Conservation (phyloP, 2,888 invertebrate species). For the Gymnocheta viridis region DNA sequence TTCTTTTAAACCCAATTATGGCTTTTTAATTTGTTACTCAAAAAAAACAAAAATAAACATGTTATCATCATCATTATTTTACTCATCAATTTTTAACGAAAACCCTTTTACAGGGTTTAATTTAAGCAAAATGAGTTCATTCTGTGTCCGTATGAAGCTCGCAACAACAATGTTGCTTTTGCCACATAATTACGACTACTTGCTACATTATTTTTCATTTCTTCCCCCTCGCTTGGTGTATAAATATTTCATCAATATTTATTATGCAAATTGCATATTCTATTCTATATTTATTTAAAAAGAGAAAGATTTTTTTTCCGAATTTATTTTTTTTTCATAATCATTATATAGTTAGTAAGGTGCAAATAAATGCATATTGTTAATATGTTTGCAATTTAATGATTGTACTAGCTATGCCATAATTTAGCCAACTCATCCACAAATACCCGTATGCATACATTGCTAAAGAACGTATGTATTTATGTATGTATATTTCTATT, state of each 20-base stretch:
- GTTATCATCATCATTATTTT: conserved; percentile 12
- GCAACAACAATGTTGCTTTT: not conserved
- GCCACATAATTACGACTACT: conserved; percentile 52
- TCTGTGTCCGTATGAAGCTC: not conserved
- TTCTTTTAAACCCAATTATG: conserved; percentile 20
- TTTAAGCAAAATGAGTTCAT: not conserved
- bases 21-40: conserved; percentile 28
- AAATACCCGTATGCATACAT: conserved; percentile 42
- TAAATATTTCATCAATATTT: conserved; percentile 70
- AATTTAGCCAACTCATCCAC: conserved; percentile 56
- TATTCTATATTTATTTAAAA: conserved; percentile 61
- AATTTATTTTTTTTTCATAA: not conserved
- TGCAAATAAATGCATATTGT: conserved; percentile 48
- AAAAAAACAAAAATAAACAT: not conserved
- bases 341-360: conserved; percentile 48
- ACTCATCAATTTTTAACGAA: conserved; percentile 27
- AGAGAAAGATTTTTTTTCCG: not conserved
- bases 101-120: conserved; percentile 1
- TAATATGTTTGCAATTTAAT: conserved; percentile 48
- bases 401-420: conserved; percentile 66
- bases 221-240: not conserved
- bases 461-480: not conserved
- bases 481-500: too few species aligned
- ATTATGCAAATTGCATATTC: conserved; percentile 72
- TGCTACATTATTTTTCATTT: conserved; percentile 24